These are phyloP conservation scores for Eristalis pertinax DNA, from an alignment of 2,888 invertebrate genomes.

Conservation along the genomic window DNA sequence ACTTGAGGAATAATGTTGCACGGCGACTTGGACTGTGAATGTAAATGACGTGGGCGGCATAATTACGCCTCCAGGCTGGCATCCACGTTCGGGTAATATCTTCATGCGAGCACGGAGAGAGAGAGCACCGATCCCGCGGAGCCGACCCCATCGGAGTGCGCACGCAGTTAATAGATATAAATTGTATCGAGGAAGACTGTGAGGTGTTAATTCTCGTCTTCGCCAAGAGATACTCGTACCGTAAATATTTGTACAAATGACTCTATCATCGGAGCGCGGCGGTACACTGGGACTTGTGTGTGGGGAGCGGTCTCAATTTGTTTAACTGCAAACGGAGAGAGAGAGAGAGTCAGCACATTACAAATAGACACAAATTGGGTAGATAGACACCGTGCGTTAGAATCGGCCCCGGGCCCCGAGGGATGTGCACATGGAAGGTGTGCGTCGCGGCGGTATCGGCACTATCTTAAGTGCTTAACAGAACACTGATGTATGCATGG, in stretches of 20 bases:
- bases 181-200: conserved; percentile 55
- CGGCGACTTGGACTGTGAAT: conserved; percentile 36
- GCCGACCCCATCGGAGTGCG: neutral
- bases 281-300: neutral
- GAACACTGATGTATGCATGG: neutral
- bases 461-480: neutral
- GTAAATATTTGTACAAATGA: conserved; percentile 67
- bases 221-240: conserved; percentile 28
- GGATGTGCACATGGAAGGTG: neutral
- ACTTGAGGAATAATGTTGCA: conserved; percentile 62
- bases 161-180: conserved; percentile 14
- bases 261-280: conserved; percentile 37
- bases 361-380: conserved; percentile 13
- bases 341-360: conserved; percentile 40
- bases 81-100: neutral
- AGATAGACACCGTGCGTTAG: neutral
- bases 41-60: conserved; percentile 60
- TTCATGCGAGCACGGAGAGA: neutral
- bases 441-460: neutral
- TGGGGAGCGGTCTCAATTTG: conserved; percentile 64
- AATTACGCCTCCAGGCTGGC: conserved; percentile 44
- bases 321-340: conserved; percentile 37
- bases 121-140: neutral
- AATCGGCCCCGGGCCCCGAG: neutral
- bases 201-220: conserved; percentile 56